Evolutionary conservation across 2,888 invertebrate species (phyloP).

Genomic region (Capitulum mitella): DNA sequence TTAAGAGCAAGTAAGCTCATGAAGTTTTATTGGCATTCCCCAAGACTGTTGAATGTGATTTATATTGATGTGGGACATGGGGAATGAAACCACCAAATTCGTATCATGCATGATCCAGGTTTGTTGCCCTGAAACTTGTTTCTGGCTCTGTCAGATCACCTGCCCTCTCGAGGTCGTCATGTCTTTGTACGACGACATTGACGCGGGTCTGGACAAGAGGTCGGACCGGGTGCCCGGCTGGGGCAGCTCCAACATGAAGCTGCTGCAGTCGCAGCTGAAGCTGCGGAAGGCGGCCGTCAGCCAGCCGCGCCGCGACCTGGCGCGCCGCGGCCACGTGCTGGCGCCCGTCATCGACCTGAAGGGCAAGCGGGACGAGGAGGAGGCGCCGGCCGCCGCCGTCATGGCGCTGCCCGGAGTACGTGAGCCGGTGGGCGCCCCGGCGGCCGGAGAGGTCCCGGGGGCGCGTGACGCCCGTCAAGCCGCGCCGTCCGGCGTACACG

Average conservation of each 20-base stretch:
- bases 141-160: no score
- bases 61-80: no score
- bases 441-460: no score
- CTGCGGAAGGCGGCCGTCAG: constrained; percentile 35
- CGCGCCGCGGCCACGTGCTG: constrained; percentile 42
- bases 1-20: no score
- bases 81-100: no score
- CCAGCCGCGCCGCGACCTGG: constrained; percentile 34
- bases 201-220: constrained; percentile 30
- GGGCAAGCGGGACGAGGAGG: constrained; percentile 56
- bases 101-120: no score
- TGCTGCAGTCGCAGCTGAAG: constrained; percentile 35
- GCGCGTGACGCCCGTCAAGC: no score
- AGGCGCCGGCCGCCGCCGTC: neutral
- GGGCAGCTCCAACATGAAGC: constrained; percentile 35
- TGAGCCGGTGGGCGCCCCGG: no score
- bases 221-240: constrained; percentile 31
- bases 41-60: no score
- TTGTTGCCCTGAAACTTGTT: no score
- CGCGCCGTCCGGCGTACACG: no score
- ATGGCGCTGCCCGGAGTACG: neutral
- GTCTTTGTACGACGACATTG: constrained; percentile 36
- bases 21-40: no score
- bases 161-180: constrained; percentile 22
- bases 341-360: constrained; percentile 74